A percentile compares a stretch with the other conserved stretches of the same genome.
Evolutionary conservation across 2,113 vertebrate genomes (phyloP).

Genomic region (Entomyzon cyanotis): DNA sequence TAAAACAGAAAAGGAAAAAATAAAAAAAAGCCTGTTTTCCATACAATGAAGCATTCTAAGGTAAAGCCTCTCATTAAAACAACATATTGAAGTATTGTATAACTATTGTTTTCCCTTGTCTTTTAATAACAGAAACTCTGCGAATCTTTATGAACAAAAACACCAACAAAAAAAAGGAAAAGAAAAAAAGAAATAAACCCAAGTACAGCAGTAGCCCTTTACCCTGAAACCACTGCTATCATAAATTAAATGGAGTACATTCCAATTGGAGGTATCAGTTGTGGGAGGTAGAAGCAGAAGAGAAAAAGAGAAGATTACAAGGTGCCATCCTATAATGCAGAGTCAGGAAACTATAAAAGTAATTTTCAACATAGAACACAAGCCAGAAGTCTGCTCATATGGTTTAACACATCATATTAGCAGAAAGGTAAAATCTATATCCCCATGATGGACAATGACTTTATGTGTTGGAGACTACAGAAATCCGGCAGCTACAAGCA

Average conservation of each 20-base stretch:
- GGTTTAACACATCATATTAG: neutral
- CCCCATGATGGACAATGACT: neutral
- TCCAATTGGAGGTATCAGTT: neutral
- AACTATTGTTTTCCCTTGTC: neutral
- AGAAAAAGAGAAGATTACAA: neutral
- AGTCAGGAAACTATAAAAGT: neutral
- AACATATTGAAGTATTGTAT: fast-evolving
- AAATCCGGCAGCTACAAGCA: neutral
- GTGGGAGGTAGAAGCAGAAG: neutral
- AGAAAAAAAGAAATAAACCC: neutral
- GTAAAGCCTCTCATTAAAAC: neutral
- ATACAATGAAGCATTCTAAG: neutral
- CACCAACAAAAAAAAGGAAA: fast-evolving
- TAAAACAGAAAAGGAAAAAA: neutral
- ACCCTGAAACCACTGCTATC: neutral
- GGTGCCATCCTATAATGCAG: neutral
- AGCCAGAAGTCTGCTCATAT: neutral
- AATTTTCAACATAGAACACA: neutral
- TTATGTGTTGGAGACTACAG: neutral
- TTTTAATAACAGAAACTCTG: neutral
- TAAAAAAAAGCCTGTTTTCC: neutral
- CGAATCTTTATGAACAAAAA: neutral
- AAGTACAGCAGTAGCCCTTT: neutral
- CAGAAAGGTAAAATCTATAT: neutral
- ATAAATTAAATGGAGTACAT: neutral